Conservation (phyloP, 2,113 vertebrate species). For the Steatornis caripensis region DNA sequence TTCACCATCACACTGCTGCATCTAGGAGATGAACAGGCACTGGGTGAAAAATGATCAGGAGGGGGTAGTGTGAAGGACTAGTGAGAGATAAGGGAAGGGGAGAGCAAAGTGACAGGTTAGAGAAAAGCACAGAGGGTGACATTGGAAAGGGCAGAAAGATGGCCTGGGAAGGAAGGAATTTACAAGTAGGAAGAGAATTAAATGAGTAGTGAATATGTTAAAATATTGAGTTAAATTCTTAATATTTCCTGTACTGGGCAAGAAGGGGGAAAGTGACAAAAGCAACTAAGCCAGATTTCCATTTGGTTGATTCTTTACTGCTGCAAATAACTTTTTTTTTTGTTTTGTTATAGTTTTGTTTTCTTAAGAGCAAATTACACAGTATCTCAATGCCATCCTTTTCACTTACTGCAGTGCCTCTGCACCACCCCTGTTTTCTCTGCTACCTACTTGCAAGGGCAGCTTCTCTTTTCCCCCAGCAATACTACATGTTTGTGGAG, state of each 20-base stretch:
- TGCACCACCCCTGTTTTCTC: neutral
- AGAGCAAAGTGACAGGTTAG: neutral
- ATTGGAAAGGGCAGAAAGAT: neutral
- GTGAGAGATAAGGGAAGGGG: neutral
- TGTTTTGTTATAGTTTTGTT: neutral
- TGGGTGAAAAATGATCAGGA: neutral
- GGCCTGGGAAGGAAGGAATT: neutral
- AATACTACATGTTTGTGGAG: neutral
- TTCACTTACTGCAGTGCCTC: neutral
- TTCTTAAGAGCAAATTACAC: neutral
- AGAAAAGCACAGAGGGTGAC: neutral
- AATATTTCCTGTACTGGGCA: neutral
- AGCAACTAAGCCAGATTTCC: neutral
- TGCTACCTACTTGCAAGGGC: neutral
- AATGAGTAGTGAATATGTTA: neutral
- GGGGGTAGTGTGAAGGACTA: neutral
- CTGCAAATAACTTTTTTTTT: neutral
- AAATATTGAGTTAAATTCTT: neutral
- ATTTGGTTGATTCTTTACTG: neutral
- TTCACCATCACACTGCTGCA: neutral
- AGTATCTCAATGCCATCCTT: neutral
- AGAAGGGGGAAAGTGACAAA: neutral
- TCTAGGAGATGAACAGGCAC: neutral
- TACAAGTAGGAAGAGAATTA: neutral
- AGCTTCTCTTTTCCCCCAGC: neutral